A percentile compares a stretch with the other conserved stretches of the same genome.
Evolutionary conservation across 2,113 vertebrate genomes (phyloP).

Genomic region (Hippocampus guttulatus): DNA sequence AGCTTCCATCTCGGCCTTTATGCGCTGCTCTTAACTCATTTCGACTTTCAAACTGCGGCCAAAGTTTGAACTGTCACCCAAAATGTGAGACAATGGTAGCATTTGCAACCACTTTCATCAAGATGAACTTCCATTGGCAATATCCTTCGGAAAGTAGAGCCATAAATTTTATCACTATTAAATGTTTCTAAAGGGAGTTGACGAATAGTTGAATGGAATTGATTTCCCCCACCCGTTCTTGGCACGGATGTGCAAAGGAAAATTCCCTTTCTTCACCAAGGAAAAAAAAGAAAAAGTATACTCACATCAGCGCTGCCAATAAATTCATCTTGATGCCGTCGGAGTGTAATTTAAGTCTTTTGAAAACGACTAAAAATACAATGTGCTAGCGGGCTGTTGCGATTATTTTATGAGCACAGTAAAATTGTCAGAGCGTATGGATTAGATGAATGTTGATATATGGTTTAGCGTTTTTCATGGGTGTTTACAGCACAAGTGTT

Average conservation of each 20-base stretch:
- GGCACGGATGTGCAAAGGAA: slow-evolving; percentile 75
- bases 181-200: slow-evolving; percentile 96
- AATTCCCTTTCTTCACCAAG: slow-evolving; percentile 76
- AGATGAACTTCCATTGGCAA: slow-evolving; percentile 81
- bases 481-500: slow-evolving; percentile 59
- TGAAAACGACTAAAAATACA: slow-evolving; percentile 85
- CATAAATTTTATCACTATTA: slow-evolving; percentile 94
- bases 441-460: slow-evolving; percentile 67
- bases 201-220: slow-evolving; percentile 91
- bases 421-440: slow-evolving; percentile 77
- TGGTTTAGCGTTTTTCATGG: slow-evolving; percentile 39
- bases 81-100: slow-evolving; percentile 79
- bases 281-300: slow-evolving; percentile 60
- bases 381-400: slow-evolving; percentile 81
- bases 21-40: neutral
- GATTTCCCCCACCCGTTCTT: slow-evolving; percentile 80
- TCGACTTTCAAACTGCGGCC: slow-evolving; percentile 42
- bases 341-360: slow-evolving; percentile 87
- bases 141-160: slow-evolving; percentile 84
- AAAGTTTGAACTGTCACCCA: slow-evolving; percentile 78
- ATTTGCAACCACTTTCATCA: slow-evolving; percentile 81
- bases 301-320: slow-evolving; percentile 77
- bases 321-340: slow-evolving; percentile 85
- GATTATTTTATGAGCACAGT: slow-evolving; percentile 87
- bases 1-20: slow-evolving; percentile 14